A percentile compares a stretch with the other conserved stretches of the same genome.
Conservation (phyloP, 2,797 vertebrate species). For the Tapirus indicus region DNA sequence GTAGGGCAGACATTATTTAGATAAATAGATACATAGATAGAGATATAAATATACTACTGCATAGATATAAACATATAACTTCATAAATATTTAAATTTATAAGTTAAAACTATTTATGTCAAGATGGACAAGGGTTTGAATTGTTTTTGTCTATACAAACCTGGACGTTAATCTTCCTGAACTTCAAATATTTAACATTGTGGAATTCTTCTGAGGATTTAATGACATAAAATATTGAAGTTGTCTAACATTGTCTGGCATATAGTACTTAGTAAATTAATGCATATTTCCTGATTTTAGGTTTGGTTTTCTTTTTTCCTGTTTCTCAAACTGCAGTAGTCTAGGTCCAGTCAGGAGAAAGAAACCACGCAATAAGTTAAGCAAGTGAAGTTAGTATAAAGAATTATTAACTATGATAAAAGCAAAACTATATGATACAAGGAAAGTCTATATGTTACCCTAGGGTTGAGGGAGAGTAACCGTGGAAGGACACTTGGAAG, state of each 20-base stretch:
- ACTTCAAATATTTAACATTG: background rate
- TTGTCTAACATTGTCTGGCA: background rate
- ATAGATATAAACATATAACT: background rate
- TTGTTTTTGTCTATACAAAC: background rate
- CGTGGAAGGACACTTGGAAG: background rate
- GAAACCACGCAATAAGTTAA: background rate
- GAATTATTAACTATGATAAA: background rate
- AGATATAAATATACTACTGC: background rate
- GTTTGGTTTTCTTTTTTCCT: background rate
- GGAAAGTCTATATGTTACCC: background rate
- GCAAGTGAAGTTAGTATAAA: background rate
- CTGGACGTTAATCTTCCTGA: background rate
- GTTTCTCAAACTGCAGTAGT: background rate
- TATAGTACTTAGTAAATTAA: background rate
- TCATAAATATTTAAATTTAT: background rate
- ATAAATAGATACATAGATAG: background rate
- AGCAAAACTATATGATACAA: background rate
- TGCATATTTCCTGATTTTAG: constrained; percentile 16
- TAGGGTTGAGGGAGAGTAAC: background rate
- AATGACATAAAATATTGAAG: background rate
- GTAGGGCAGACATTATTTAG: background rate
- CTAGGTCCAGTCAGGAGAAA: background rate
- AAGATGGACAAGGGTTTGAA: background rate
- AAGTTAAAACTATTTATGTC: background rate
- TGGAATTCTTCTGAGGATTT: background rate